A percentile compares a stretch with the other conserved stretches of the same genome.
Evolutionary conservation across 2,797 vertebrate species (phyloP).

Genomic region (Enoplosus armatus): DNA sequence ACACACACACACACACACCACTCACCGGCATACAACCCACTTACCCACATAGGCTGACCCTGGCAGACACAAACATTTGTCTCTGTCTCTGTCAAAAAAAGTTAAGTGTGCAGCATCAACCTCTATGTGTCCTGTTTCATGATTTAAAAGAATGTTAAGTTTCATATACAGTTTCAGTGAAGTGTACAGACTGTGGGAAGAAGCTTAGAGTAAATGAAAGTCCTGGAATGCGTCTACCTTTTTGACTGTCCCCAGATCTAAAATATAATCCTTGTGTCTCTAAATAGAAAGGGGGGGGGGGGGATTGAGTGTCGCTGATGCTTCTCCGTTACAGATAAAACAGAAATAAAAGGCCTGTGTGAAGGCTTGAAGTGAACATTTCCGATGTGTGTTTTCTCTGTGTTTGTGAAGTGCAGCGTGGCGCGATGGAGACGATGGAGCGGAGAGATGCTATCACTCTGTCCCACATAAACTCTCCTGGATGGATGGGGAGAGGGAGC

Average conservation of each 20-base stretch:
- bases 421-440: conserved; percentile 77
- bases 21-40: conserved; percentile 19
- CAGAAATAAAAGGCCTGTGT: conserved; percentile 55
- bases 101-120: conserved; percentile 35
- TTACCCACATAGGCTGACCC: conserved; percentile 34
- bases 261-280: conserved; percentile 26
- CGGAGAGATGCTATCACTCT: conserved; percentile 77
- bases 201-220: not conserved
- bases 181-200: conserved; percentile 23
- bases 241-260: not conserved
- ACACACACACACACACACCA: conserved; percentile 23
- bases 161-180: conserved; percentile 19
- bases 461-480: conserved; percentile 82
- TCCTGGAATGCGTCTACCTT: not conserved
- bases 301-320: conserved; percentile 19
- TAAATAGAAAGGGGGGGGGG: conserved; percentile 6
- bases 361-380: conserved; percentile 74
- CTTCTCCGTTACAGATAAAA: conserved; percentile 53
- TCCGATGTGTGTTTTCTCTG: conserved; percentile 77
- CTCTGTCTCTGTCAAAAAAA: conserved; percentile 44
- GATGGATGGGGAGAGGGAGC: conserved; percentile 49
- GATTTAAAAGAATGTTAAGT: conserved; percentile 36
- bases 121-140: conserved; percentile 34
- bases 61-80: conserved; percentile 58
- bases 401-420: conserved; percentile 79